phyloP scores from a whole-genome alignment of 2,113 vertebrate genomes.

The Anhinga rufa region DNA sequence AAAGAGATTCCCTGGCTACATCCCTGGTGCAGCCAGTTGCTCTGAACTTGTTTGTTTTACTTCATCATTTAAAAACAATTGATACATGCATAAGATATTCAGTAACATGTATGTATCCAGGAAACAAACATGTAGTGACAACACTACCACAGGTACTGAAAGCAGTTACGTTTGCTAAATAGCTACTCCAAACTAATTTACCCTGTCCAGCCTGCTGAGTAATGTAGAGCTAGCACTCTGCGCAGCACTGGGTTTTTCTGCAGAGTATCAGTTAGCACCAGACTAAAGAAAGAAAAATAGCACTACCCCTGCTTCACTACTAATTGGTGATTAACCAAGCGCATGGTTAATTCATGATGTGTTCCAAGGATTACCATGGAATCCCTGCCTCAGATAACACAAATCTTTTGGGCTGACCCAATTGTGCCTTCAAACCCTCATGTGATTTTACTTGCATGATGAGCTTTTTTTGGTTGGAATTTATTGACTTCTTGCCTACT shows the following conservation, averaged over 20 bases:
- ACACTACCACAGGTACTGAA: background rate
- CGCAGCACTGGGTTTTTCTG: background rate
- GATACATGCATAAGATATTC: background rate
- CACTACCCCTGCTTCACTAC: too few relatives aligned
- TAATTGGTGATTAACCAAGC: background rate
- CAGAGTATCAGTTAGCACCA: background rate
- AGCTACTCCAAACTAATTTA: background rate
- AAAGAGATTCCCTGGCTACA: background rate
- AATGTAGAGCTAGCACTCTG: background rate
- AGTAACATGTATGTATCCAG: background rate
- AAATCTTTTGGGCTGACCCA: background rate
- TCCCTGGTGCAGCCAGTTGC: background rate
- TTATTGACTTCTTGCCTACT: background rate
- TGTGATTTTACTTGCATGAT: background rate
- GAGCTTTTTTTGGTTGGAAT: background rate
- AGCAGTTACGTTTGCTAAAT: background rate
- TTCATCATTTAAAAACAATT: background rate
- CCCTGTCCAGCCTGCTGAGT: background rate
- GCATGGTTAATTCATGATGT: background rate
- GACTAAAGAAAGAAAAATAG: background rate
- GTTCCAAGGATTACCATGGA: background rate
- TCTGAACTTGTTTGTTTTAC: background rate
- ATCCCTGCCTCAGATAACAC: background rate
- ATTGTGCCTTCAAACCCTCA: background rate
- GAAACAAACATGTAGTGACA: background rate